A percentile compares a stretch with the other conserved stretches of the same genome.
These are phyloP conservation scores for Ligdia adustata DNA, from an alignment of 2,888 invertebrate genomes.

Conservation along the genomic window DNA sequence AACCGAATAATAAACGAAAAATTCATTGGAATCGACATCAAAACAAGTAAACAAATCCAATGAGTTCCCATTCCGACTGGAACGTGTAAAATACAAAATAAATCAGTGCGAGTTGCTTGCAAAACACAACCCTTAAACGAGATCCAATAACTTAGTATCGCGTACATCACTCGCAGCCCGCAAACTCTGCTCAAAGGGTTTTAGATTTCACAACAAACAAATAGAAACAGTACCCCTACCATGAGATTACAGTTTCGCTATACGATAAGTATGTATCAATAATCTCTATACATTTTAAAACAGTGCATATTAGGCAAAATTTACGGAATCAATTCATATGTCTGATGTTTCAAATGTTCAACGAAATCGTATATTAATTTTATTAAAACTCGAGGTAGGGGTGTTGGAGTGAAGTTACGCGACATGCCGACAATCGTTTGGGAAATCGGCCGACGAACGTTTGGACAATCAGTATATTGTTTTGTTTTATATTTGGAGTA, in stretches of 20 bases:
- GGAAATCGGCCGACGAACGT: slow-evolving; percentile 12
- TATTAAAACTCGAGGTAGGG: no score
- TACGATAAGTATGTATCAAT: no score
- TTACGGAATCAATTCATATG: no score
- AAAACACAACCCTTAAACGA: slow-evolving; percentile 24
- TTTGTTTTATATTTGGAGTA: slow-evolving; percentile 2
- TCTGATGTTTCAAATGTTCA: no score
- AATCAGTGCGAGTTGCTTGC: slow-evolving; percentile 16
- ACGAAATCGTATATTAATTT: no score
- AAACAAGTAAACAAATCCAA: slow-evolving; percentile 11
- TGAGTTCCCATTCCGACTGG: background rate
- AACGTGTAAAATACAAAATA: slow-evolving; percentile 14
- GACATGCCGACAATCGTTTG: slow-evolving; percentile 14
- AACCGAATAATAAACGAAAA: slow-evolving; percentile 4
- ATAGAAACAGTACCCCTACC: no score
- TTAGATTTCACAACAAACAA: slow-evolving; percentile 51
- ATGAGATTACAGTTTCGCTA: no score
- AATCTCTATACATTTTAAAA: no score
- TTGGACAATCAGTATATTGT: slow-evolving; percentile 2
- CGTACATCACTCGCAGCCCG: slow-evolving; percentile 42
- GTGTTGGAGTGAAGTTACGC: slow-evolving; percentile 29
- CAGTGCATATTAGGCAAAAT: no score
- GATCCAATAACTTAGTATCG: slow-evolving; percentile 33
- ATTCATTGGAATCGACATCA: background rate
- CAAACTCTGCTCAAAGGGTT: slow-evolving; percentile 41